These are phyloP conservation scores for Brachypteracias leptosomus DNA, from an alignment of 2,113 vertebrate genomes.

Conservation along the genomic window DNA sequence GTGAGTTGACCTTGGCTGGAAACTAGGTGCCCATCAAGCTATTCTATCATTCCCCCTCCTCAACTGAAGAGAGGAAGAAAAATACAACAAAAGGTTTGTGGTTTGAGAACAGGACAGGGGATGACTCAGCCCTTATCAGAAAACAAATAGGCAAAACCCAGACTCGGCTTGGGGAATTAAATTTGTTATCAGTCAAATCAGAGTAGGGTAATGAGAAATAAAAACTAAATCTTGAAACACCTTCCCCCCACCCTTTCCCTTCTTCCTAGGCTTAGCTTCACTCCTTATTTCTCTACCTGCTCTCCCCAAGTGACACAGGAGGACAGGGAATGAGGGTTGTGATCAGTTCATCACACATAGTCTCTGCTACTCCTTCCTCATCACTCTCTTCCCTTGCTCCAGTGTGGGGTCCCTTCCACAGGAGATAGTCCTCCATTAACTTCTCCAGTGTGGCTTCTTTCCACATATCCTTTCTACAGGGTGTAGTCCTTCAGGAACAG, in stretches of 20 bases:
- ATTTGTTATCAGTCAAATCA: not conserved
- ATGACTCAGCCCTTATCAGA: too few relatives aligned
- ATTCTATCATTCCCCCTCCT: not conserved
- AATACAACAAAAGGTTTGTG: fast-evolving
- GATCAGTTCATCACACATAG: not conserved
- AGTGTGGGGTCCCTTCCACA: not conserved
- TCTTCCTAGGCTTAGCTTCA: not conserved
- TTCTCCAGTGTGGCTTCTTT: not conserved
- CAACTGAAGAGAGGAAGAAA: not conserved
- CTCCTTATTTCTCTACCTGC: not conserved
- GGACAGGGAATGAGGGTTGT: not conserved
- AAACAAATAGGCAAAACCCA: not conserved
- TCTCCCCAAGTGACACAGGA: fast-evolving
- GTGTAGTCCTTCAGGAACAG: not conserved
- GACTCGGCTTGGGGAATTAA: not conserved
- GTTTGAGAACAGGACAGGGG: not conserved
- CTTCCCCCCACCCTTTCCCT: not conserved
- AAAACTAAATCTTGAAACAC: not conserved
- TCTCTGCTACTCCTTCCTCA: not conserved
- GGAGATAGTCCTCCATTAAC: not conserved
- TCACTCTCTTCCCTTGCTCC: not conserved
- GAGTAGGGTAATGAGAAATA: not conserved
- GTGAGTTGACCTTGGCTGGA: not conserved
- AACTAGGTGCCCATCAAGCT: not conserved
- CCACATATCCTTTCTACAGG: too few relatives aligned